Conservation (phyloP, 1,140 invertebrate genomes). For the Drosophila truncata region DNA sequence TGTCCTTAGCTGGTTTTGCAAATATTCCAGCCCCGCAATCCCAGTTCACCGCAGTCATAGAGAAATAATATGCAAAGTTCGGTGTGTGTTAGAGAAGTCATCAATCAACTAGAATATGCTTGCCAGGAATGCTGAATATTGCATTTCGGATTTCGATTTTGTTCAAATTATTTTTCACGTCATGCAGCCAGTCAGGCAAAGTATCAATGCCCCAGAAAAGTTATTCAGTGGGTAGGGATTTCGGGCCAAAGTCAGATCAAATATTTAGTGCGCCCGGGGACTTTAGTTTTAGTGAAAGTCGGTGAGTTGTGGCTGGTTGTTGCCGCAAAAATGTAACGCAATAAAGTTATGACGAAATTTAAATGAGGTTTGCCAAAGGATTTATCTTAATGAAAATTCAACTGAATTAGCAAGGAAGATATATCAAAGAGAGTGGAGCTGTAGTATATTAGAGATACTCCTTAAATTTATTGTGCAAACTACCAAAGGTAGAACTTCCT, state of each 20-base stretch:
- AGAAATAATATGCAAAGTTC: slow-evolving; percentile 30
- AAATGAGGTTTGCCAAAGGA: neutral
- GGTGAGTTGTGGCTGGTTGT: neutral
- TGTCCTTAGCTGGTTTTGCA: slow-evolving; percentile 1
- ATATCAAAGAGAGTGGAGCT: neutral
- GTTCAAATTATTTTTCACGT: slow-evolving; percentile 39
- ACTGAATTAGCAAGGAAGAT: neutral
- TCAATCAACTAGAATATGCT: slow-evolving; percentile 28
- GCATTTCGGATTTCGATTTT: slow-evolving; percentile 49
- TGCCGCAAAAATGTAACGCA: slow-evolving; percentile 12
- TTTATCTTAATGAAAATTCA: neutral
- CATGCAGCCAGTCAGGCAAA: slow-evolving; percentile 1
- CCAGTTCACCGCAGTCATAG: slow-evolving; percentile 23
- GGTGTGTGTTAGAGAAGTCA: slow-evolving; percentile 22
- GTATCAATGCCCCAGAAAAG: slow-evolving; percentile 9
- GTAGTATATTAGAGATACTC: too few relatives aligned
- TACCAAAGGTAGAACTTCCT: too few relatives aligned
- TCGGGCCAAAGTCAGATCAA: slow-evolving; percentile 5
- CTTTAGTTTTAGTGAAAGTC: slow-evolving; percentile 9
- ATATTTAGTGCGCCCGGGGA: slow-evolving; percentile 10
- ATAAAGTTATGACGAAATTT: neutral
- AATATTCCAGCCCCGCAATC: slow-evolving; percentile 8
- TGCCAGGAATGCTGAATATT: slow-evolving; percentile 52
- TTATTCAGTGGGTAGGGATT: neutral
- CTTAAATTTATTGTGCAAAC: neutral